phyloP scores from a whole-genome alignment of 2,888 invertebrate species.

The Pelosia muscerda region DNA sequence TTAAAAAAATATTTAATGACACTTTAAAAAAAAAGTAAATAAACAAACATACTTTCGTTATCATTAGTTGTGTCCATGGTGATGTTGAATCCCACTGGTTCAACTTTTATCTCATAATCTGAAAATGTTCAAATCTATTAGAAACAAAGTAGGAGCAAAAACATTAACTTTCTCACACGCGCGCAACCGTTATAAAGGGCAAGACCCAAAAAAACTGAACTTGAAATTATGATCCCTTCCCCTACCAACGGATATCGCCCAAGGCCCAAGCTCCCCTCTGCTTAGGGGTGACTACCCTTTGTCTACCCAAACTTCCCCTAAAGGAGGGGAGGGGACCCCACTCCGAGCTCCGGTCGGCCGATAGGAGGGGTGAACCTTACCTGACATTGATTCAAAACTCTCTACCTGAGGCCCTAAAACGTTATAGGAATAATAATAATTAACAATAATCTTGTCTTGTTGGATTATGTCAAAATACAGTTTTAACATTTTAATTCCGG shows the following conservation, averaged over 20 bases:
- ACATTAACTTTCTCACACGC: conserved; percentile 56
- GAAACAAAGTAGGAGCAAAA: conserved; percentile 5
- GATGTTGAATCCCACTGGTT: background rate
- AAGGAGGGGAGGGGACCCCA: conserved; percentile 83
- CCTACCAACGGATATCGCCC: conserved; percentile 77
- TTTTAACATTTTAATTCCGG: conserved; percentile 16
- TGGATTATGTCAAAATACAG: background rate
- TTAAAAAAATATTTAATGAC: background rate
- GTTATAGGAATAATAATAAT: conserved; percentile 49
- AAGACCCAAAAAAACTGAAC: conserved; percentile 67
- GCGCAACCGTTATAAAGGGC: conserved; percentile 60
- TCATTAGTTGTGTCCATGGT: conserved; percentile 40
- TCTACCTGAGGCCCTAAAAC: conserved; percentile 67
- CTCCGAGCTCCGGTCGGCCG: conserved; percentile 62
- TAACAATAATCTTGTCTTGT: conserved; percentile 9
- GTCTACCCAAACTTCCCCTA: conserved; percentile 82
- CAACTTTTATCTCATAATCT: conserved; percentile 25
- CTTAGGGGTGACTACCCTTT: conserved; percentile 85
- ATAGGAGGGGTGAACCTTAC: conserved; percentile 79
- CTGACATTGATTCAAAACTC: conserved; percentile 74
- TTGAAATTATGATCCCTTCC: conserved; percentile 75
- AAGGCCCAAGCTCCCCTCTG: conserved; percentile 81
- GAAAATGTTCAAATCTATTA: conserved; percentile 21
- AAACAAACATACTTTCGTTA: conserved; percentile 39
- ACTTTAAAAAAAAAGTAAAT: background rate